Evolutionary conservation across 2,888 invertebrate species (phyloP).

Genomic region (Mellilla xanthometata): DNA sequence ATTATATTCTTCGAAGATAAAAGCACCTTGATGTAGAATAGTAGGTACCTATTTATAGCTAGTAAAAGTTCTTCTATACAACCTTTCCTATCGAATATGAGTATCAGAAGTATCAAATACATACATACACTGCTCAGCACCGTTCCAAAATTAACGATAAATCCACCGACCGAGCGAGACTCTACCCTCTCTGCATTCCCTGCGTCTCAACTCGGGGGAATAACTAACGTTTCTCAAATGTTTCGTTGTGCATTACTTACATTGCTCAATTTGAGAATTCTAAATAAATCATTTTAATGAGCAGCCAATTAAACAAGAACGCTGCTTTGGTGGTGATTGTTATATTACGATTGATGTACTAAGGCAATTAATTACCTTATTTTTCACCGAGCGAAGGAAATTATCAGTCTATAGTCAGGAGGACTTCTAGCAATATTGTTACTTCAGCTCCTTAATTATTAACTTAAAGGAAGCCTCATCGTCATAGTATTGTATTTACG

Average conservation of each 20-base stretch:
- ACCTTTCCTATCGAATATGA: too few species aligned
- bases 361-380: neutral
- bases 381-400: too few species aligned
- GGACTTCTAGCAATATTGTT: too few species aligned
- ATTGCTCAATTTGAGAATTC: constrained; percentile 29
- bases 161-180: constrained; percentile 53
- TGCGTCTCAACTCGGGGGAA: constrained; percentile 41
- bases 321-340: constrained; percentile 3
- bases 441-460: too few species aligned
- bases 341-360: constrained; percentile 1
- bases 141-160: constrained; percentile 71
- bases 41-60: too few species aligned
- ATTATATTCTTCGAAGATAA: too few species aligned
- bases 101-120: too few species aligned
- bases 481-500: too few species aligned
- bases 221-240: constrained; percentile 40
- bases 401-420: too few species aligned
- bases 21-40: too few species aligned
- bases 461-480: too few species aligned
- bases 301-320: constrained; percentile 13
- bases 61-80: too few species aligned
- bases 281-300: constrained; percentile 31
- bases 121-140: neutral
- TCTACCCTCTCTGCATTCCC: constrained; percentile 60
- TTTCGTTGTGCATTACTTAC: constrained; percentile 32